A percentile compares a stretch with the other conserved stretches of the same genome.
phyloP scores from a whole-genome alignment of 2,113 vertebrate species.

The Manacus vitellinus region DNA sequence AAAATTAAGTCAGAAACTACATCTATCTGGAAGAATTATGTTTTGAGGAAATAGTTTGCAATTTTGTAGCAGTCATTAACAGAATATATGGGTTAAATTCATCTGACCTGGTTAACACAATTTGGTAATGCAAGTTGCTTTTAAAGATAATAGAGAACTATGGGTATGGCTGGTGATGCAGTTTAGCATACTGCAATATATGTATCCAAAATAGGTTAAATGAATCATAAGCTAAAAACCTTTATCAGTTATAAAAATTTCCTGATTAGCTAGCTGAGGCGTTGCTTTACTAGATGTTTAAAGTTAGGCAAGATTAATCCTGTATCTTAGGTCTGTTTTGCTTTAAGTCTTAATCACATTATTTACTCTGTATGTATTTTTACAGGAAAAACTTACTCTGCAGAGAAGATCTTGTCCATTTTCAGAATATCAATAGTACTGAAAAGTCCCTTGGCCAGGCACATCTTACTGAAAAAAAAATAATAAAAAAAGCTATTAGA shows the following conservation, averaged over 20 bases:
- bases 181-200: neutral
- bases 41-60: neutral
- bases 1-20: neutral
- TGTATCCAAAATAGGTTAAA: neutral
- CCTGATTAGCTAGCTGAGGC: neutral
- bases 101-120: neutral
- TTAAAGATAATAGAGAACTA: neutral
- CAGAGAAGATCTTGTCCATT: neutral
- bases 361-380: neutral
- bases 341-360: slow-evolving; percentile 5
- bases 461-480: neutral
- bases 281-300: neutral
- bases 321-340: neutral
- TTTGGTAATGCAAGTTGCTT: neutral
- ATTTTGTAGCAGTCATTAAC: neutral
- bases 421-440: neutral
- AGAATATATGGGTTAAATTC: neutral
- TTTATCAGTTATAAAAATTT: neutral
- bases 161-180: neutral
- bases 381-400: neutral
- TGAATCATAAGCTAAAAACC: neutral
- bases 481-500: neutral
- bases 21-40: neutral
- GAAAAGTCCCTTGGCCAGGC: neutral
- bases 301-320: neutral